Base-by-base conservation (phyloP, 2,888 invertebrate species). In the Dolichopus griseipennis region DNA sequence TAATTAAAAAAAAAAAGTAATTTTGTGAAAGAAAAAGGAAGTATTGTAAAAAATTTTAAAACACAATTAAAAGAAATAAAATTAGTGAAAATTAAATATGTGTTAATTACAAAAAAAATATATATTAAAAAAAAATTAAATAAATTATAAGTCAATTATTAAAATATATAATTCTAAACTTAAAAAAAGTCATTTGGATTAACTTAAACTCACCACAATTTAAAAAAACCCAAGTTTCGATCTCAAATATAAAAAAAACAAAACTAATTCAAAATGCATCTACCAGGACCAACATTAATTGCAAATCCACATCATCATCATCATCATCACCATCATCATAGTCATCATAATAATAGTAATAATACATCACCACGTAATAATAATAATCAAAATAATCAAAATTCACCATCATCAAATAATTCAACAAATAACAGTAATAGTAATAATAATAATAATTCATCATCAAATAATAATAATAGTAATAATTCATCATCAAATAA, bases 201-300 rank as follows among this genome's bases (percentile, higher is more conserved):
- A 41, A 18, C 22, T 62, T 6, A 62, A 21, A 52, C 7, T 9
- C 5, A 34, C 34, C 34, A 34, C 9, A 5, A 34, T 34, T 34
- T 8, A 27, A 27, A 12, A 37, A 7, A 10, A 37, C 34, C 5
- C 9, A 10, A 37, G 2, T 37, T 37, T 37, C 37, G 8, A 37
- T 7, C 34, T 7, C 6, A 52, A 52, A 2, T 6, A 34, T 18
- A 34, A 34, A n/a, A 34, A 64, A 33, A 64, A 33, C 15, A 65
- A 64, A 66, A 67, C 12, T 27, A 62, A 37, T 37, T 5, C 10
- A 73, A 69, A 33, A 80, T 81, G 80, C 80, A 81, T 78, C 73
- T 81, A 72, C 79, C 81, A 68, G 80, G 80, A 70, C 79, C 81
- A 73, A 79, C 80, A 65, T 76, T 79, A 73, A 76, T 80, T 69